These are phyloP conservation scores for Diachasma alloeum DNA, from an alignment of 1,140 invertebrate species.

Conservation along the genomic window DNA sequence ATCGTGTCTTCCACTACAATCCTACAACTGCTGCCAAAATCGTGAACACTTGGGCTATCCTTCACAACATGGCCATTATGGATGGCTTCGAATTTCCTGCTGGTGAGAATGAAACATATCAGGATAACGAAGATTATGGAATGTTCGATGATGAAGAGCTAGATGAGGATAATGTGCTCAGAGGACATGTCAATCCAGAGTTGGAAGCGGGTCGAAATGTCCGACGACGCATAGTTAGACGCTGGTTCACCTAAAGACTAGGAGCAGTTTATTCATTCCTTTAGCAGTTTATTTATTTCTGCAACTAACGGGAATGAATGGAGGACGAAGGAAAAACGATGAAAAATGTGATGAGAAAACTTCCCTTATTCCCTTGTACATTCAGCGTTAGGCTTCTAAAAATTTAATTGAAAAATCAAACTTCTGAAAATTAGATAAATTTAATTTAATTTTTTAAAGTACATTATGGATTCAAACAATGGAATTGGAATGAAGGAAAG, in stretches of 20 bases:
- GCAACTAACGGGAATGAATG: too few species aligned
- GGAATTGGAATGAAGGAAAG: too few species aligned
- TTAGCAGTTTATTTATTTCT: too few species aligned
- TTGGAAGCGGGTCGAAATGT: conserved; percentile 9
- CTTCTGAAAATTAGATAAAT: too few species aligned
- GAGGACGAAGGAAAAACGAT: too few species aligned
- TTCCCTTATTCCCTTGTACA: too few species aligned
- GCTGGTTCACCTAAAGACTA: neutral
- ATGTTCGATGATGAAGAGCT: neutral
- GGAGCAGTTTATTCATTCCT: too few species aligned
- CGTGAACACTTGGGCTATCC: conserved; percentile 54
- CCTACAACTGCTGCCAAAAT: conserved; percentile 52
- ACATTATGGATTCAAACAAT: too few species aligned
- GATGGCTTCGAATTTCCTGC: neutral
- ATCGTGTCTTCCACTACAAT: conserved; percentile 52
- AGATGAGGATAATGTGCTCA: neutral
- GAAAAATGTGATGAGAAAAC: too few species aligned
- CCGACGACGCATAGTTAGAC: neutral
- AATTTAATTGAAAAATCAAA: too few species aligned
- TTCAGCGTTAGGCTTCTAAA: too few species aligned
- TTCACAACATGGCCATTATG: conserved; percentile 43
- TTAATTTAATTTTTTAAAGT: too few species aligned
- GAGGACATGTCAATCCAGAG: neutral
- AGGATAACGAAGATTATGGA: conserved; percentile 6
- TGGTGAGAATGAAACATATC: neutral